Evolutionary conservation across 2,888 invertebrate genomes (phyloP).

Genomic region (Agrotis ipsilon): DNA sequence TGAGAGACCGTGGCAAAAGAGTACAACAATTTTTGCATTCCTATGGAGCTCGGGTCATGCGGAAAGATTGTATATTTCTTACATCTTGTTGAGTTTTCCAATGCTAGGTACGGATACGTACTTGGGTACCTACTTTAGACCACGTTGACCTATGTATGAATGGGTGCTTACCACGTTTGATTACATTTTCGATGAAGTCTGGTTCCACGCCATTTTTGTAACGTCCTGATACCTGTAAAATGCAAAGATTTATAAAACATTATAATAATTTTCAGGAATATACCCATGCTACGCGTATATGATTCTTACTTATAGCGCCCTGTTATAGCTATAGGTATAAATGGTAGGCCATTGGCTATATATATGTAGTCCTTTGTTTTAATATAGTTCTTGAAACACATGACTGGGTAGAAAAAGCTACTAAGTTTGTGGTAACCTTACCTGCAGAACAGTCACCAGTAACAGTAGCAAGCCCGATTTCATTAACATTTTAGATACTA

Average conservation of each 20-base stretch:
- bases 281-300: too few relatives aligned
- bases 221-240: constrained; percentile 70
- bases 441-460: constrained; percentile 73
- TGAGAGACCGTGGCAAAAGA: background rate
- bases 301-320: too few relatives aligned
- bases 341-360: too few relatives aligned
- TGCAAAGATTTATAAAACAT: background rate
- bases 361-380: too few relatives aligned
- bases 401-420: too few relatives aligned
- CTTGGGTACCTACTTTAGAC: background rate
- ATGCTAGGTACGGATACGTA: background rate
- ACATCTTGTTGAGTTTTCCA: too few relatives aligned
- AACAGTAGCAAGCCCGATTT: constrained; percentile 71
- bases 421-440: constrained; percentile 59
- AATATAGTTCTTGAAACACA: too few relatives aligned
- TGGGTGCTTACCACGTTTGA: constrained; percentile 50
- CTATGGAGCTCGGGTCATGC: too few relatives aligned
- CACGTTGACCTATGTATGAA: background rate
- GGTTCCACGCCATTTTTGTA: constrained; percentile 44
- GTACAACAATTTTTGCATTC: background rate
- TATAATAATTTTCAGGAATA: background rate
- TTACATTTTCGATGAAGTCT: constrained; percentile 64
- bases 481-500: constrained; percentile 72
- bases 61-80: too few relatives aligned
- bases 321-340: too few relatives aligned